Evolutionary conservation across 2,888 invertebrate species (phyloP).

Genomic region (Stenodera caucasica): DNA sequence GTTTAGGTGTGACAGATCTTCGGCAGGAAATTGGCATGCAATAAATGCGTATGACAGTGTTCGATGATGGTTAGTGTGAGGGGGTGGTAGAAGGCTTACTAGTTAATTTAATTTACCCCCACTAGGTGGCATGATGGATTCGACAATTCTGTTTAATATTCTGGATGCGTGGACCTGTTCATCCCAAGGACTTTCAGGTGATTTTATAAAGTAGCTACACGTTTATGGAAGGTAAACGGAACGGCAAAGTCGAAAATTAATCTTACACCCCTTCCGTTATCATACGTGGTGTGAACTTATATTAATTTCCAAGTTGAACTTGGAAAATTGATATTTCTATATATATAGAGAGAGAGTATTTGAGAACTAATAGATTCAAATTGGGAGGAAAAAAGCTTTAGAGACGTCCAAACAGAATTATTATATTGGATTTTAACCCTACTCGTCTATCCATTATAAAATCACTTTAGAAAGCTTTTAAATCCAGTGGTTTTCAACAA

Average conservation of each 20-base stretch:
- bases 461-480: conserved; percentile 28
- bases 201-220: conserved; percentile 40
- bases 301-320: background rate
- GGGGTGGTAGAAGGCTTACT: conserved; percentile 34
- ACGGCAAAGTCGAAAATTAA: conserved; percentile 29
- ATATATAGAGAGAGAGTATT: background rate
- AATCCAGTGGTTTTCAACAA: conserved; percentile 10
- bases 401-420: background rate
- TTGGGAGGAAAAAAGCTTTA: background rate
- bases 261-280: conserved; percentile 9
- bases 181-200: conserved; percentile 22
- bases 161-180: conserved; percentile 25
- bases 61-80: conserved; percentile 35
- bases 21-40: conserved; percentile 49
- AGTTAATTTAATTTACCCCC: conserved; percentile 48
- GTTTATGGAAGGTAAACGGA: conserved; percentile 41
- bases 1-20: conserved; percentile 21
- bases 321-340: background rate
- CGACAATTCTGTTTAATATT: conserved; percentile 43
- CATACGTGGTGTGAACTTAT: background rate
- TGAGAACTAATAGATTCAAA: background rate
- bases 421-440: background rate
- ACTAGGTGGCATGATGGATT: conserved; percentile 46
- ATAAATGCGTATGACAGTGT: conserved; percentile 36
- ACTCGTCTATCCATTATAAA: conserved; percentile 21